Evolutionary conservation across 2,113 vertebrate species (phyloP).

Genomic region (Numenius arquata): DNA sequence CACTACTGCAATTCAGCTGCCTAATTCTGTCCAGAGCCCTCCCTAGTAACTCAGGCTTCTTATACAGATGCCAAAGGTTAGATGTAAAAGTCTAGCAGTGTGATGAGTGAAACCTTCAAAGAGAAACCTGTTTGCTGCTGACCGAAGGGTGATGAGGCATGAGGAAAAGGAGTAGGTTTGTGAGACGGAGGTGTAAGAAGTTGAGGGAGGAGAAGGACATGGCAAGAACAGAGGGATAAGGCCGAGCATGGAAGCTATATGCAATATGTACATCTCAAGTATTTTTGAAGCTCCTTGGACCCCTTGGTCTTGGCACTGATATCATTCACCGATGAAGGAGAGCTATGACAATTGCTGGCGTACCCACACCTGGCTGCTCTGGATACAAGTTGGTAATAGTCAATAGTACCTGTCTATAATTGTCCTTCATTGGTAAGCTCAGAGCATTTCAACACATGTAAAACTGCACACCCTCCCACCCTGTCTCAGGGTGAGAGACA

Average conservation of each 20-base stretch:
- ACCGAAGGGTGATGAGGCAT: neutral
- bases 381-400: neutral
- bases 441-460: neutral
- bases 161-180: neutral
- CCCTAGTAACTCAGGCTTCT: neutral
- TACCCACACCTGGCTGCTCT: neutral
- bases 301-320: neutral
- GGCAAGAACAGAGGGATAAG: neutral
- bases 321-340: neutral
- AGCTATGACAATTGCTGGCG: neutral
- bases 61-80: neutral
- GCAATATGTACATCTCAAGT: neutral
- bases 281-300: neutral
- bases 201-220: neutral
- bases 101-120: neutral
- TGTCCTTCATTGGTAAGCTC: neutral
- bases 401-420: neutral
- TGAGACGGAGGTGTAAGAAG: neutral
- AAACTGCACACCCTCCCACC: neutral
- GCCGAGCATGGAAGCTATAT: neutral
- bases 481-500: neutral
- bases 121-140: neutral
- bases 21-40: neutral
- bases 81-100: neutral
- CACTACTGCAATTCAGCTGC: neutral